A percentile compares a stretch with the other conserved stretches of the same genome.
These are phyloP conservation scores for Mactra quadrangularis DNA, from an alignment of 1,140 invertebrate species.

Conservation along the genomic window DNA sequence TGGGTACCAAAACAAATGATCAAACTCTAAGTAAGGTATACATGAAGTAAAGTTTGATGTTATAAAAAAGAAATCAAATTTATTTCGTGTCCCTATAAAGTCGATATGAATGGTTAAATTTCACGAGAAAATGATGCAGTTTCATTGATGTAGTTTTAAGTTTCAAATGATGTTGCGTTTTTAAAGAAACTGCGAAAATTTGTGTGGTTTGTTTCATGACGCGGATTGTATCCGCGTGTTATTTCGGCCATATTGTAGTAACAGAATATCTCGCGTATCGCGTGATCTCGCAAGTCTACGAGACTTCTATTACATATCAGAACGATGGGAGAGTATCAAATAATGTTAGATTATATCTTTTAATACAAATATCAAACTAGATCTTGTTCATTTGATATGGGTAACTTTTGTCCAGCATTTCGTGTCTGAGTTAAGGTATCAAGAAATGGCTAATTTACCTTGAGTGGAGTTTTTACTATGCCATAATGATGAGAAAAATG, in stretches of 20 bases:
- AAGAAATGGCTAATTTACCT: no score
- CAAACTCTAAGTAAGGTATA: no score
- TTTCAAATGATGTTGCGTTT: neutral
- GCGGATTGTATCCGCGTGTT: constrained; percentile 7
- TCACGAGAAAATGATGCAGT: constrained; percentile 15
- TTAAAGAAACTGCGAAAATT: neutral
- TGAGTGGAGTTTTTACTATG: no score
- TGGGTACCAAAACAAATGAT: no score
- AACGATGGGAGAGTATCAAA: neutral
- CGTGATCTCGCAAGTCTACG: neutral
- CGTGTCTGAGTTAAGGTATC: no score
- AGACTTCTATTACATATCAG: neutral
- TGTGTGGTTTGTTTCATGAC: neutral
- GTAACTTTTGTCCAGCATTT: no score
- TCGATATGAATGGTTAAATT: neutral
- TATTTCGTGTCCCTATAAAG: constrained; percentile 4
- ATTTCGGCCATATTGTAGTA: no score
- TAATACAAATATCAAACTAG: no score
- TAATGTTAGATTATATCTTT: constrained; percentile 9
- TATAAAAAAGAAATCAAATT: neutral
- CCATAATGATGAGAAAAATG: no score
- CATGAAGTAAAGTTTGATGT: no score
- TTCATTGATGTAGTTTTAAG: neutral
- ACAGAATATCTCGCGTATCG: neutral
- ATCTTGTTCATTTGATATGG: no score